phyloP scores from a whole-genome alignment of 2,113 vertebrate species.

The Mobula birostris region DNA sequence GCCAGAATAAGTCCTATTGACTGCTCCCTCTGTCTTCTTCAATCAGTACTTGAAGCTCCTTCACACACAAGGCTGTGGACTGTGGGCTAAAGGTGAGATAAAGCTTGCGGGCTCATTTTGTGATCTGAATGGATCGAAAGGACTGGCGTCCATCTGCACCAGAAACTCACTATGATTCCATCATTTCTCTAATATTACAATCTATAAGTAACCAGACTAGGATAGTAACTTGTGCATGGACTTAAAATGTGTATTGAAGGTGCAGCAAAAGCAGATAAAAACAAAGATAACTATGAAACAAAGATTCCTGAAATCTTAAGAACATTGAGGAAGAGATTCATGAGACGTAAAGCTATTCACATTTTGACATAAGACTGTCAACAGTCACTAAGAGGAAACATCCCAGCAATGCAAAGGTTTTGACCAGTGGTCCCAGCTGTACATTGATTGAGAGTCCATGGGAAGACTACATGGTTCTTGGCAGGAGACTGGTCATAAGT shows the following conservation, averaged over 20 bases:
- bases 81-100: no score
- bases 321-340: neutral
- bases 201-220: neutral
- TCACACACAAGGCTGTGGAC: no score
- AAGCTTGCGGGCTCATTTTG: no score
- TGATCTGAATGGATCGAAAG: no score
- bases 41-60: no score
- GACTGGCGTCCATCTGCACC: no score
- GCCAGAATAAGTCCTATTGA: no score
- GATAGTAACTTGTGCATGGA: neutral
- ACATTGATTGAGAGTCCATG: no score
- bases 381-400: neutral
- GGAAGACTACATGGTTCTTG: no score
- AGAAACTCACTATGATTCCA: no score
- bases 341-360: neutral
- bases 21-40: no score
- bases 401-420: neutral
- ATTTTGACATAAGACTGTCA: neutral
- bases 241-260: neutral
- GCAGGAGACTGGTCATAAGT: no score
- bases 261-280: neutral
- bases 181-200: neutral
- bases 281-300: neutral
- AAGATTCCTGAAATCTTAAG: neutral
- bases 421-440: neutral